A percentile compares a stretch with the other conserved stretches of the same genome.
These are phyloP conservation scores for Meloidogyne floridensis DNA, from an alignment of 1,140 invertebrate genomes.

Conservation along the genomic window DNA sequence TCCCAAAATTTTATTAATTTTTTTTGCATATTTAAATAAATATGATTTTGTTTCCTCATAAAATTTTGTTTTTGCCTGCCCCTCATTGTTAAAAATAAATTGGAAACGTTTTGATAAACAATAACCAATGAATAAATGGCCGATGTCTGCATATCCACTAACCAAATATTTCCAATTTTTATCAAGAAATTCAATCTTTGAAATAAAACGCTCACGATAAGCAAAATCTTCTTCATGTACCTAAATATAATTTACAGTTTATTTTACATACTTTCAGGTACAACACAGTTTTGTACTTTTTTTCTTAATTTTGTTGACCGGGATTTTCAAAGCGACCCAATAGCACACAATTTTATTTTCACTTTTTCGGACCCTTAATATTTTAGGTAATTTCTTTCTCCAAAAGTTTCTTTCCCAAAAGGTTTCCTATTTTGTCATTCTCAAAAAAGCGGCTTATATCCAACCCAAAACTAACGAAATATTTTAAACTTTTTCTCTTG, in stretches of 20 bases:
- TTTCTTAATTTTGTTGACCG: no score
- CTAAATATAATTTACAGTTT: background rate
- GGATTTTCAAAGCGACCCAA: no score
- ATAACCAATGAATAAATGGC: background rate
- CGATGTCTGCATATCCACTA: background rate
- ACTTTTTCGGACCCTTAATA: no score
- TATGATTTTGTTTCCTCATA: slow-evolving; percentile 5
- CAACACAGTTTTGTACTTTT: no score
- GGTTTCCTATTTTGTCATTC: no score
- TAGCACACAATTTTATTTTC: no score
- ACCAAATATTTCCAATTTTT: background rate
- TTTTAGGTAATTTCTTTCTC: no score
- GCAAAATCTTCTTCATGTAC: background rate
- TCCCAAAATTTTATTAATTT: slow-evolving; percentile 7
- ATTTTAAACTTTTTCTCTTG: no score
- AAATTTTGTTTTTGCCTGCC: background rate
- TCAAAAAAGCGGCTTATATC: no score
- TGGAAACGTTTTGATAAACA: background rate
- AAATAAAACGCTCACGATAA: background rate
- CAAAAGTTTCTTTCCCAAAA: no score
- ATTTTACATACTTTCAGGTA: background rate
- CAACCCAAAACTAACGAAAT: no score
- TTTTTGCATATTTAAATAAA: background rate
- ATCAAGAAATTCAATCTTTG: background rate
- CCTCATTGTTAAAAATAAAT: slow-evolving; percentile 6